These are phyloP conservation scores for Gerris buenoi DNA, from an alignment of 1,140 invertebrate genomes.

Conservation along the genomic window DNA sequence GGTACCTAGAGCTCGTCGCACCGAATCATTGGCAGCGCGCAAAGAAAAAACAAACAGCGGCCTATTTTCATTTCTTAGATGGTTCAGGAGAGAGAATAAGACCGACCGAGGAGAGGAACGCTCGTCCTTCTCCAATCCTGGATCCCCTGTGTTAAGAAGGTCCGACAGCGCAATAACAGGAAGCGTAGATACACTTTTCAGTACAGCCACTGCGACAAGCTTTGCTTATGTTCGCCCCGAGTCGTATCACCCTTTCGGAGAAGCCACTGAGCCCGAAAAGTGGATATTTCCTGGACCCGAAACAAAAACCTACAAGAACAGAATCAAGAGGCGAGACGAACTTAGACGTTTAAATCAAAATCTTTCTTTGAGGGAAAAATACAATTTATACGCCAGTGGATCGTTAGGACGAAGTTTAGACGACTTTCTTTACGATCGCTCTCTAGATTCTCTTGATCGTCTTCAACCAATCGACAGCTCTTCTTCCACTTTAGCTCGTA, in stretches of 20 bases:
- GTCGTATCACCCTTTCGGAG: constrained; percentile 32
- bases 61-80: constrained; percentile 35
- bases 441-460: neutral
- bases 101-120: constrained; percentile 15
- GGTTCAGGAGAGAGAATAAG: constrained; percentile 32
- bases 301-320: constrained; percentile 41
- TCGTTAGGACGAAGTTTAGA: constrained; percentile 21
- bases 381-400: constrained; percentile 39
- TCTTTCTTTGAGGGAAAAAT: constrained; percentile 43
- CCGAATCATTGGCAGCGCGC: neutral
- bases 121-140: constrained; percentile 10
- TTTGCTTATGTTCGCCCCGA: constrained; percentile 48
- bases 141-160: constrained; percentile 16
- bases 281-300: constrained; percentile 34
- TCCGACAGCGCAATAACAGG: constrained; percentile 30
- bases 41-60: constrained; percentile 22
- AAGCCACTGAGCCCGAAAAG: constrained; percentile 29
- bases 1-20: too few species aligned
- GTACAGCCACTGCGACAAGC: constrained; percentile 50
- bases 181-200: constrained; percentile 42
- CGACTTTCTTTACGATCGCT: too few species aligned
- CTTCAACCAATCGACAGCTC: neutral
- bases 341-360: constrained; percentile 37
- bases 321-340: constrained; percentile 41
- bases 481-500: constrained; percentile 7